Conservation (phyloP, 1,140 invertebrate species). For the Lamellibrachia luymesi region DNA sequence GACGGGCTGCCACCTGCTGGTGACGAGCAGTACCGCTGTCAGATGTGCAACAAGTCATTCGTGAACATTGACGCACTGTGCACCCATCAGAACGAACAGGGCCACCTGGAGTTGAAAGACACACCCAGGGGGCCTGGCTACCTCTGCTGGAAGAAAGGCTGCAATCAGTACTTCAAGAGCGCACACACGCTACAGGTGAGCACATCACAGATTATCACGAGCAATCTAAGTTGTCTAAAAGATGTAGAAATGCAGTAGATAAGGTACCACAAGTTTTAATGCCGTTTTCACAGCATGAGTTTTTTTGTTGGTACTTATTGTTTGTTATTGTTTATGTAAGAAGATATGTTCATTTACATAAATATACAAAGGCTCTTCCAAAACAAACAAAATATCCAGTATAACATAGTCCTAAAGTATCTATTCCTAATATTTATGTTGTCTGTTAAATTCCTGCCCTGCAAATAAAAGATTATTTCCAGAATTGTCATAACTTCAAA, state of each 20-base stretch:
- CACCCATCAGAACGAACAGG: constrained; percentile 79
- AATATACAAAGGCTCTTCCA: background rate
- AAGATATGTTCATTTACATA: background rate
- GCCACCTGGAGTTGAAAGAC: constrained; percentile 79
- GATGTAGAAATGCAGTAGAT: background rate
- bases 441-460: no score
- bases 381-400: no score
- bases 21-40: constrained; percentile 63
- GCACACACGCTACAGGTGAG: constrained; percentile 71
- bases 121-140: constrained; percentile 80
- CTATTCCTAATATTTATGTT: no score
- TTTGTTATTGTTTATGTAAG: background rate
- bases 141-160: constrained; percentile 84
- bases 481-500: no score
- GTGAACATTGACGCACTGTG: constrained; percentile 76
- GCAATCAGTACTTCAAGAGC: constrained; percentile 79
- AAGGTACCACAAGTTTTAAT: background rate
- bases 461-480: no score
- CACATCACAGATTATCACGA: background rate
- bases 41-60: constrained; percentile 71
- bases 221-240: no score
- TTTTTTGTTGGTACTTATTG: no score
- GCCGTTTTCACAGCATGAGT: background rate
- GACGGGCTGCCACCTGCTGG: background rate
- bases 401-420: no score